A percentile compares a stretch with the other conserved stretches of the same genome.
Evolutionary conservation across 2,797 vertebrate genomes (phyloP).

Genomic region (Sebastiscus albofasciatus): DNA sequence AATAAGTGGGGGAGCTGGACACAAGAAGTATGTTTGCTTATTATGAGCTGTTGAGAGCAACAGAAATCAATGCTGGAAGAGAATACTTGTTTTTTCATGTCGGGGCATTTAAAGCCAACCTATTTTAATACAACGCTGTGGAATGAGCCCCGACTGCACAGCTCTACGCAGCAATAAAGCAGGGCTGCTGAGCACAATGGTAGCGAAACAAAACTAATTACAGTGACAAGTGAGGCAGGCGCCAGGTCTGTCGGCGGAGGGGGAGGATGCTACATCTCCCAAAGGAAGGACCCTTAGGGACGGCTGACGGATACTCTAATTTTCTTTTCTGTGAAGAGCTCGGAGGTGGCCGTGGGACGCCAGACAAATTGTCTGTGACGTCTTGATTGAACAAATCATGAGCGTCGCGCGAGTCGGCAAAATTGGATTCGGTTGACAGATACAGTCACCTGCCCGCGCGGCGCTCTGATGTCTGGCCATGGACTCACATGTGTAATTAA

Average conservation of each 20-base stretch:
- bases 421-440: slow-evolving; percentile 81
- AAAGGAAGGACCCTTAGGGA: slow-evolving; percentile 72
- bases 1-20: slow-evolving; percentile 20
- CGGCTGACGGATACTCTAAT: slow-evolving; percentile 81
- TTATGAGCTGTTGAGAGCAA: slow-evolving; percentile 57
- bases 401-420: slow-evolving; percentile 53
- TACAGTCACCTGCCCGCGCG: slow-evolving; percentile 50
- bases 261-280: slow-evolving; percentile 67
- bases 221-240: slow-evolving; percentile 76
- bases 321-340: slow-evolving; percentile 67
- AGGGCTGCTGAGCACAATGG: slow-evolving; percentile 65
- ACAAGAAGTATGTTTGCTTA: slow-evolving; percentile 59
- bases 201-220: slow-evolving; percentile 82
- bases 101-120: slow-evolving; percentile 34
- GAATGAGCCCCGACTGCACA: slow-evolving; percentile 45
- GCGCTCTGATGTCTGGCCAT: slow-evolving; percentile 27
- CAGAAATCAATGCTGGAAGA: slow-evolving; percentile 59
- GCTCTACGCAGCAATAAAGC: slow-evolving; percentile 65
- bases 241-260: slow-evolving; percentile 58
- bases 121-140: slow-evolving; percentile 52
- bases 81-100: slow-evolving; percentile 23
- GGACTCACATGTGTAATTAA: slow-evolving; percentile 75
- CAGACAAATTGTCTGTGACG: slow-evolving; percentile 76
- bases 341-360: slow-evolving; percentile 49
- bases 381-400: slow-evolving; percentile 80